These are phyloP conservation scores for Steinernema carpocapsae DNA, from an alignment of 2,888 invertebrate species.

Conservation along the genomic window DNA sequence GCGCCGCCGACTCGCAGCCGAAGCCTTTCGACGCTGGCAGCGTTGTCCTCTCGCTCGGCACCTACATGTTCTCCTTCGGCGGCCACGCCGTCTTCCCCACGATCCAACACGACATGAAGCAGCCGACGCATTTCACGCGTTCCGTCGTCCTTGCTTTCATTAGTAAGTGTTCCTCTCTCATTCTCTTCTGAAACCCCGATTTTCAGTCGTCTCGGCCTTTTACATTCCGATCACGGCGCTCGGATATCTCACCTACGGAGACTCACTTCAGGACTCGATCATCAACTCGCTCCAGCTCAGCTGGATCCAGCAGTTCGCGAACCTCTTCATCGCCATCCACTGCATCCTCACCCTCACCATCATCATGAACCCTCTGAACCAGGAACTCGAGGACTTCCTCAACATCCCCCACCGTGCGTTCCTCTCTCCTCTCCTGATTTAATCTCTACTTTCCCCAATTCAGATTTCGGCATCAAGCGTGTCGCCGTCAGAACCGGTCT, in stretches of 20 bases:
- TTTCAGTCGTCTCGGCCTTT: constrained; percentile 58
- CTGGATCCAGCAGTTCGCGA: constrained; percentile 59
- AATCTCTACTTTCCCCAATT: neutral
- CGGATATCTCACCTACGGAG: constrained; percentile 66
- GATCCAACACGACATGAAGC: constrained; percentile 88
- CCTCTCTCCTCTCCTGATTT: too few relatives aligned
- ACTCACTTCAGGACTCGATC: constrained; percentile 60
- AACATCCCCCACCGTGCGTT: constrained; percentile 56
- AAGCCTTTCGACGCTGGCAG: constrained; percentile 48
- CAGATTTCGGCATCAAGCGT: constrained; percentile 60
- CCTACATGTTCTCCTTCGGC: constrained; percentile 62
- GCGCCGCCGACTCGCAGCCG: constrained; percentile 49
- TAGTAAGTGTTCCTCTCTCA: constrained; percentile 40
- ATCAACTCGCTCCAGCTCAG: constrained; percentile 57
- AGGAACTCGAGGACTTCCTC: constrained; percentile 64
- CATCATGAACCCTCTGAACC: constrained; percentile 65
- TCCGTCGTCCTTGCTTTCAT: constrained; percentile 73
- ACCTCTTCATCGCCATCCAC: constrained; percentile 66
- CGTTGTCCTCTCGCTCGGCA: constrained; percentile 61
- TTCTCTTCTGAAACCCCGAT: neutral
- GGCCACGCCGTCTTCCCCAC: constrained; percentile 76
- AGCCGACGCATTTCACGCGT: constrained; percentile 78
- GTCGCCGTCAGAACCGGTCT: constrained; percentile 56
- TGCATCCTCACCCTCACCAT: too few relatives aligned
- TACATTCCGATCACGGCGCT: constrained; percentile 65